phyloP scores from a whole-genome alignment of 2,797 vertebrate species.

The Xiphophorus birchmanni region DNA sequence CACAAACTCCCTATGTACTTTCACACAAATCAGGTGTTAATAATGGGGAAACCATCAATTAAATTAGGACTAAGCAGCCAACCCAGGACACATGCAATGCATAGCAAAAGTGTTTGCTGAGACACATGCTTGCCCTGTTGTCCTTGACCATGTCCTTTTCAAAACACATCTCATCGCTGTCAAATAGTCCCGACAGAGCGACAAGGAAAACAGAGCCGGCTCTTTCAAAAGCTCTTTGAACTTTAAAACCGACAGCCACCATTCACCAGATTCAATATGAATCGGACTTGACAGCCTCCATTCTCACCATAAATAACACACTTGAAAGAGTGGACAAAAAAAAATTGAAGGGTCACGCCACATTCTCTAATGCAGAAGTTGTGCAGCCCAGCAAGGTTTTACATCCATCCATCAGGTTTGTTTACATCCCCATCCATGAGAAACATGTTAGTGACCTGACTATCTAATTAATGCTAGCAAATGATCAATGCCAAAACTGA shows the following conservation, averaged over 20 bases:
- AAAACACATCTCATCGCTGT: conserved; percentile 74
- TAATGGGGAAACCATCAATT: conserved; percentile 30
- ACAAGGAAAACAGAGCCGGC: conserved; percentile 60
- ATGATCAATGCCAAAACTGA: conserved; percentile 48
- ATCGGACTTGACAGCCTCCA: conserved; percentile 75
- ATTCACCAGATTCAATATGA: conserved; percentile 69
- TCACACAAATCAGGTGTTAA: conserved; percentile 42
- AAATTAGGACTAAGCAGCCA: conserved; percentile 50
- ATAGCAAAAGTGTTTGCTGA: conserved; percentile 63
- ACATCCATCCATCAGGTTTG: conserved; percentile 38
- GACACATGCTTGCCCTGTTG: conserved; percentile 57
- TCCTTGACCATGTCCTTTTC: conserved; percentile 80
- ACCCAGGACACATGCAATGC: conserved; percentile 37
- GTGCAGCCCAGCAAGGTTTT: conserved; percentile 24
- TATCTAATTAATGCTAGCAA: conserved; percentile 45
- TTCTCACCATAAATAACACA: conserved; percentile 75
- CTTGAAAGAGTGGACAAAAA: conserved; percentile 60
- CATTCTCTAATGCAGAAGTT: conserved; percentile 52
- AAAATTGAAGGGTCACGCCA: conserved; percentile 52
- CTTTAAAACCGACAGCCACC: conserved; percentile 70
- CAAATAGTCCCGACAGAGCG: conserved; percentile 51
- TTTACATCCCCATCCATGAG: conserved; percentile 20
- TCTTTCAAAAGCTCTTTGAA: conserved; percentile 78
- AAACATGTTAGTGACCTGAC: conserved; percentile 24
- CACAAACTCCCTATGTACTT: conserved; percentile 20